Percentiles rank a stretch among this genome's conserved stretches.
Evolutionary conservation across 2,113 vertebrate genomes (phyloP).

Genomic region (Anolis sagrei): DNA sequence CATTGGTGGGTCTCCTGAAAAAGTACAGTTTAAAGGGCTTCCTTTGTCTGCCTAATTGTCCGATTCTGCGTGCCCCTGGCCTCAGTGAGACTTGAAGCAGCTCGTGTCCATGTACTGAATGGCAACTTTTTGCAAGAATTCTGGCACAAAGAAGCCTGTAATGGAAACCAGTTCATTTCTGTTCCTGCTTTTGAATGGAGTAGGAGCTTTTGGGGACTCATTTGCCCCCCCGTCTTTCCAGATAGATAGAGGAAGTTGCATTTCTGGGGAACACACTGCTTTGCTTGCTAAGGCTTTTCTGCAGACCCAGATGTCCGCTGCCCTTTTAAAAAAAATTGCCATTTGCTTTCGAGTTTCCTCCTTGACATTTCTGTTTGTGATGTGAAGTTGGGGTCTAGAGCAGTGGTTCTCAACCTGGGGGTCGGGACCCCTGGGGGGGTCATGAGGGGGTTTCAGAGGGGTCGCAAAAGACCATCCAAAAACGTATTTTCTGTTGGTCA

Average conservation of each 20-base stretch:
- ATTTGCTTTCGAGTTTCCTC: background rate
- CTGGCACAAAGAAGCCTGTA: background rate
- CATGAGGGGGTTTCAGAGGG: too few species aligned
- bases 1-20: background rate
- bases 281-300: background rate
- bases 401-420: too few species aligned
- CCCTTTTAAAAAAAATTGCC: too few species aligned
- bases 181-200: background rate
- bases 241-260: background rate
- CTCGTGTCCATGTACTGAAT: background rate
- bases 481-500: too few species aligned
- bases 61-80: background rate
- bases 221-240: background rate
- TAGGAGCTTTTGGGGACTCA: conserved; percentile 23
- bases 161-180: conserved; percentile 16
- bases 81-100: background rate
- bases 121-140: background rate
- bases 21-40: background rate
- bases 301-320: too few species aligned
- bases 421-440: too few species aligned
- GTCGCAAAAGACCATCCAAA: too few species aligned
- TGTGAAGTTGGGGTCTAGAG: background rate
- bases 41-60: background rate
- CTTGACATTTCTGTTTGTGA: background rate
- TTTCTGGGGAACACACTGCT: background rate